phyloP scores from a whole-genome alignment of 2,113 vertebrate species.

The Trachemys scripta region DNA sequence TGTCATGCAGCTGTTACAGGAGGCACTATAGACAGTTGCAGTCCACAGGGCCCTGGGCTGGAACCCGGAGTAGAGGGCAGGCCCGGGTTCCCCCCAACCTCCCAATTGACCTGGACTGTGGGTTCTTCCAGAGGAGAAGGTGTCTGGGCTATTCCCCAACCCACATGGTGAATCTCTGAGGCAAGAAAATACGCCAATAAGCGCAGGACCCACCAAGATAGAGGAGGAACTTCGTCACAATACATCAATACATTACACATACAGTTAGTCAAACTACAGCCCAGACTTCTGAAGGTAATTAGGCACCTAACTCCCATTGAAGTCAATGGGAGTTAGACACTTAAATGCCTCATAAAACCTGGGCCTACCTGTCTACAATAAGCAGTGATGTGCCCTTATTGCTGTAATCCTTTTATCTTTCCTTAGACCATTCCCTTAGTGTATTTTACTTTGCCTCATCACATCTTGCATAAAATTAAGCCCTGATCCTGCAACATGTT shows the following conservation, averaged over 20 bases:
- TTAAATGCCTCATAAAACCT: not conserved
- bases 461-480: constrained; percentile 20
- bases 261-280: not conserved
- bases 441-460: not conserved
- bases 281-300: not conserved
- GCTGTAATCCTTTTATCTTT: constrained; percentile 1
- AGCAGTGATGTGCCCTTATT: not conserved
- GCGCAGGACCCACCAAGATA: no score
- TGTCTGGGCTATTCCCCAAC: no score
- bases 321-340: not conserved
- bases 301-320: not conserved
- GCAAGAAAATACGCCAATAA: no score
- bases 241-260: not conserved
- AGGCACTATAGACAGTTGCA: no score
- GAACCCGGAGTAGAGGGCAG: no score
- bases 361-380: not conserved
- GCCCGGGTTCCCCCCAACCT: no score
- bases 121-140: no score
- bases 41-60: no score
- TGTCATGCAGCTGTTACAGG: no score
- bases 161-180: no score
- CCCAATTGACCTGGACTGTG: no score
- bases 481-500: constrained; percentile 33
- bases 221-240: no score
- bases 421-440: constrained; percentile 12